A percentile compares a stretch with the other conserved stretches of the same genome.
These are phyloP conservation scores for Nebria brevicollis DNA, from an alignment of 2,888 invertebrate genomes.

Conservation along the genomic window DNA sequence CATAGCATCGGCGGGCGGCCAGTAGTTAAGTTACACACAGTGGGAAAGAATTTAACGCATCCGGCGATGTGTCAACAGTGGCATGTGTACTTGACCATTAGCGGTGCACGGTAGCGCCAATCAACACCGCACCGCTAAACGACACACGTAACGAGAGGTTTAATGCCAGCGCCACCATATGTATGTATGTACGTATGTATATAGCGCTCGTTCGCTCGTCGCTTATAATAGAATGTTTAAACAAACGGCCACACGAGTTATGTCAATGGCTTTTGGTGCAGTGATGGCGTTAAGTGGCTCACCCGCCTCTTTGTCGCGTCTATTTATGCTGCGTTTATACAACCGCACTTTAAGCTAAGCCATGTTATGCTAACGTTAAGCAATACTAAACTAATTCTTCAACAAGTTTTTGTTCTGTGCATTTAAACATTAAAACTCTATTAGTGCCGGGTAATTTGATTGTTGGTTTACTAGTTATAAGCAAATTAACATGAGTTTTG, in stretches of 20 bases:
- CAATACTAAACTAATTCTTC: too few relatives aligned
- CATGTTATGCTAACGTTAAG: too few relatives aligned
- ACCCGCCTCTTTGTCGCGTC: slow-evolving; percentile 5
- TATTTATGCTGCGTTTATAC: too few relatives aligned
- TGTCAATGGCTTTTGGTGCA: slow-evolving; percentile 3
- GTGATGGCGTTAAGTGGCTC: slow-evolving; percentile 39
- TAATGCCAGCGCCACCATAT: neutral
- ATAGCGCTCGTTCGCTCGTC: neutral
- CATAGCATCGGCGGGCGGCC: slow-evolving; percentile 16
- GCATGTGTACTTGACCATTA: slow-evolving; percentile 47
- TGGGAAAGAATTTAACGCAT: slow-evolving; percentile 47
- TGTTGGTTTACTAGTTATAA: too few relatives aligned
- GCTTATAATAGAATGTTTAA: slow-evolving; percentile 36
- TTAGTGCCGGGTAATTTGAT: too few relatives aligned
- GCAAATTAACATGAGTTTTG: too few relatives aligned
- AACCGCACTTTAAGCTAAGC: too few relatives aligned
- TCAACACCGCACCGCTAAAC: slow-evolving; percentile 49
- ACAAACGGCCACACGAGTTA: slow-evolving; percentile 24
- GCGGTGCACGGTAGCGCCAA: slow-evolving; percentile 48
- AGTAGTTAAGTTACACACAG: slow-evolving; percentile 15
- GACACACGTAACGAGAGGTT: neutral
- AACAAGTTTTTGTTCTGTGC: too few relatives aligned
- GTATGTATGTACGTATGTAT: neutral
- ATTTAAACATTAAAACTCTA: too few relatives aligned
- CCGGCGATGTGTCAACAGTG: slow-evolving; percentile 45